Conservation (phyloP, 2,797 vertebrate species). For the Champsocephalus esox region DNA sequence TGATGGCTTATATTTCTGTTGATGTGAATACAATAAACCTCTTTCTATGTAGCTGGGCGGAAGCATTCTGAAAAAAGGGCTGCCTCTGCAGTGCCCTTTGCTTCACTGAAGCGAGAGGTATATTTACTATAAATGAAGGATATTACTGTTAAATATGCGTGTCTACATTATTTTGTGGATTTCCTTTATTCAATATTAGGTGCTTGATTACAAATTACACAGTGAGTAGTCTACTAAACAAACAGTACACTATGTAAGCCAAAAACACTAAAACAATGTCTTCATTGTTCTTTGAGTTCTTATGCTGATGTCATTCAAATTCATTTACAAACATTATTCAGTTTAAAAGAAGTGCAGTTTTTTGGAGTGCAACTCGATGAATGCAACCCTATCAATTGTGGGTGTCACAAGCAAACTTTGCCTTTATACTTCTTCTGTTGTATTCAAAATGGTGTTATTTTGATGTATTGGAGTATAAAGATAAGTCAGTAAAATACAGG, state of each 20-base stretch:
- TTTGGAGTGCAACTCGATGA: too few relatives aligned
- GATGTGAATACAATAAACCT: background rate
- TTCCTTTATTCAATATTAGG: constrained; percentile 9
- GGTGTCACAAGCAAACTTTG: too few relatives aligned
- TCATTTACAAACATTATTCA: background rate
- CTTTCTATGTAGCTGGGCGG: constrained; percentile 11
- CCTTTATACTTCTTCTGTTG: too few relatives aligned
- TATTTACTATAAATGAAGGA: constrained; percentile 18
- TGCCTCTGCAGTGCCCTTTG: background rate
- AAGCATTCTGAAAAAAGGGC: constrained; percentile 21
- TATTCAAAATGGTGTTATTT: too few relatives aligned
- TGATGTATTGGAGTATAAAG: too few relatives aligned
- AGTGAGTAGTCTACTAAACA: background rate
- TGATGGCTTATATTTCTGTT: constrained; percentile 13
- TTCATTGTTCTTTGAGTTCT: background rate
- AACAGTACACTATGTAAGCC: background rate
- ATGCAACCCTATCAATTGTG: too few relatives aligned
- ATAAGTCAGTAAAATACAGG: too few relatives aligned
- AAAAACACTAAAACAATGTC: background rate
- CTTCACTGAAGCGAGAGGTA: background rate
- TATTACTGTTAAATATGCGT: background rate
- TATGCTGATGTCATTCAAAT: background rate
- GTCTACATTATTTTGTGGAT: constrained; percentile 15
- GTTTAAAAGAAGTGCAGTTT: background rate
- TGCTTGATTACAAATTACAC: constrained; percentile 2